Base-by-base conservation (phyloP, 2,113 vertebrate species). In the Phrynosoma blainvillii region DNA sequence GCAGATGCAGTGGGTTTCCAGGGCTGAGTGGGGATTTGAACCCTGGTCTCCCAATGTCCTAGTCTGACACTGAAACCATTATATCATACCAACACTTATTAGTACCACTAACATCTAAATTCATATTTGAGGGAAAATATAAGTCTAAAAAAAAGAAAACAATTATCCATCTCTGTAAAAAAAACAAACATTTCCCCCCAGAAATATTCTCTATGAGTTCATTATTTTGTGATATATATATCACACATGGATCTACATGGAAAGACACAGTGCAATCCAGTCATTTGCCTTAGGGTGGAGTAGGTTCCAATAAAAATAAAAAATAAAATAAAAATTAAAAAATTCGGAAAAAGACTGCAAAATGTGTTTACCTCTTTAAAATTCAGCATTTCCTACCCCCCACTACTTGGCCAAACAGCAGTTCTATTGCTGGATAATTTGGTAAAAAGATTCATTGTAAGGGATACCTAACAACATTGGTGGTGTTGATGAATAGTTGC, bases 401-500 rank as follows among this genome's bases (percentile, higher is more conserved):
- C 65, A 89, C 0, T 89, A 87, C 95, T 95, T 97, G 89, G 82
- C 93, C 93, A 95, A 96, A 94, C 91, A 95, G 85, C 80, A 91
- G 82, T 96, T 97, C 95, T 95, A 95, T 94, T 95, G 91, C 94
- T 91, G 87, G 89, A 95, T 97, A 96, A 96, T 95, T 94, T 90
- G 40, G 93, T 95, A 93, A 96, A 96, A 97, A 97, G 92, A 97
- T 96, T 97, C 96, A 95, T 95, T 95, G 93, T 96, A 95, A 96
- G 95, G 92, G 91, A 96, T 97, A 96, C 94, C 94, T 96, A 96
- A 97, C 95, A 96, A 95, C 92, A 92, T 92, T 96, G 96, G 95
- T 97, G 91, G 95, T 97, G 96, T 97, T 97, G 97, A 97, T 97
- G 96, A 97, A 97, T 97, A 97, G 97, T 97, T 96, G 97, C 97